Conservation (phyloP, 2,797 vertebrate genomes). For the Botia almorhae region DNA sequence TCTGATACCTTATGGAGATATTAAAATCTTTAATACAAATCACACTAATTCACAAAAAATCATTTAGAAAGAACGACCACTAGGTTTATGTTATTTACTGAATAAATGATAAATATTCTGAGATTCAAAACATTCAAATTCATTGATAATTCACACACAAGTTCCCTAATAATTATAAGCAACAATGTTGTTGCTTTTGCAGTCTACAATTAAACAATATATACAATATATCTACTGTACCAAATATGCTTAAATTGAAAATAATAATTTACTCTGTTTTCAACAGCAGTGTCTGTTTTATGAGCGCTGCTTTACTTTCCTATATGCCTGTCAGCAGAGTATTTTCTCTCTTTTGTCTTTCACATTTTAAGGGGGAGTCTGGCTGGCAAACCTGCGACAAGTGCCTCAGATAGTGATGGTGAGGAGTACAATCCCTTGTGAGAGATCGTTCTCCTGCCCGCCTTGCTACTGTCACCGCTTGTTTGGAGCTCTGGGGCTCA, state of each 20-base stretch:
- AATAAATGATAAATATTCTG: too few species aligned
- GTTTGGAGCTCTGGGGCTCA: constrained; percentile 53
- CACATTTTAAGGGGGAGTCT: constrained; percentile 49
- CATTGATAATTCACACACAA: too few species aligned
- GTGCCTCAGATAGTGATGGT: constrained; percentile 45
- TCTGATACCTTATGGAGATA: too few species aligned
- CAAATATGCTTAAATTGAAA: background rate
- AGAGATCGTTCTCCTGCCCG: constrained; percentile 43
- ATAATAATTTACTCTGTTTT: background rate
- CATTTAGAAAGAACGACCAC: too few species aligned
- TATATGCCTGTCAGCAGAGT: constrained; percentile 21
- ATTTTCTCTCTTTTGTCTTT: constrained; percentile 51
- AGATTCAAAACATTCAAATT: too few species aligned
- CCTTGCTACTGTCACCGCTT: constrained; percentile 62
- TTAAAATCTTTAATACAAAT: too few species aligned
- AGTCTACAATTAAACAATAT: too few species aligned
- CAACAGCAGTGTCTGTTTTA: background rate
- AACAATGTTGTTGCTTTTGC: too few species aligned
- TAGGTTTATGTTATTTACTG: too few species aligned
- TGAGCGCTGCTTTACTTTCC: background rate
- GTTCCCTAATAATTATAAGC: too few species aligned
- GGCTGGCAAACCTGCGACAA: constrained; percentile 45
- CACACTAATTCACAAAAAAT: too few species aligned
- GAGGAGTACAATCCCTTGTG: constrained; percentile 52
- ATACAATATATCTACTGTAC: background rate